Base-by-base conservation (phyloP, 2,113 vertebrate species). In the Brachionichthys hirsutus region DNA sequence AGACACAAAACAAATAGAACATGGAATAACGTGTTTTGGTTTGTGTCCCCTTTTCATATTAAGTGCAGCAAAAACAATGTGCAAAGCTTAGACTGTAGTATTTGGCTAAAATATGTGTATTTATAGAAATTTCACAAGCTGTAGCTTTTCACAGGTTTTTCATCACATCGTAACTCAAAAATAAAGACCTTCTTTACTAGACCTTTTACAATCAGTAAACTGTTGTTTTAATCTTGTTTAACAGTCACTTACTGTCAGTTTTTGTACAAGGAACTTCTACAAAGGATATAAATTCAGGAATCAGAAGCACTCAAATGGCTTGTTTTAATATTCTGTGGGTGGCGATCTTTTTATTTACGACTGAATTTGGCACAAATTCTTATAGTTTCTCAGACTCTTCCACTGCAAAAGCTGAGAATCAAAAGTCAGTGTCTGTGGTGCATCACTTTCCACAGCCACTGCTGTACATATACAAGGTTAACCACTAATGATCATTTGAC, bases 171-270 rank as follows among this genome's bases (percentile, higher is more conserved):
- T 84, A 88, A 83, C 76, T 86, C 80, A 80, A 80, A 87, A 80
- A 79, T 83, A 83, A 86, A 81, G 66, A 50, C 80, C 64, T 75
- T 76, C 80, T 85, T 89, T 85, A 85, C 67, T 82, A 75, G 70
- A 80, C 40, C 54, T 75, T 86, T 82, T 80, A 88, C 72, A 79
- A 74, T 85, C 78, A 86, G 79, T 84, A 84, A 83, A 84, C 57
- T 51, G 55, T 71, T 78, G 67, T 84, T 80, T 76, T 66, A 66
- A 85, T 85, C 78, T 62, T 74, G 62, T 83, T 82, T 81, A 82
- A 88, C 52, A 75, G 71, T 76, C 71, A 85, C 78, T 84, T 81
- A 75, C 80, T 76, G 80, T 84, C 76, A 81, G 67, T 78, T 82
- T 86, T 85, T 75, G 65, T 75, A 65, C 69, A 71, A 82, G 83